These are phyloP conservation scores for Sinelater perroti DNA, from an alignment of 2,888 invertebrate genomes.

Conservation along the genomic window DNA sequence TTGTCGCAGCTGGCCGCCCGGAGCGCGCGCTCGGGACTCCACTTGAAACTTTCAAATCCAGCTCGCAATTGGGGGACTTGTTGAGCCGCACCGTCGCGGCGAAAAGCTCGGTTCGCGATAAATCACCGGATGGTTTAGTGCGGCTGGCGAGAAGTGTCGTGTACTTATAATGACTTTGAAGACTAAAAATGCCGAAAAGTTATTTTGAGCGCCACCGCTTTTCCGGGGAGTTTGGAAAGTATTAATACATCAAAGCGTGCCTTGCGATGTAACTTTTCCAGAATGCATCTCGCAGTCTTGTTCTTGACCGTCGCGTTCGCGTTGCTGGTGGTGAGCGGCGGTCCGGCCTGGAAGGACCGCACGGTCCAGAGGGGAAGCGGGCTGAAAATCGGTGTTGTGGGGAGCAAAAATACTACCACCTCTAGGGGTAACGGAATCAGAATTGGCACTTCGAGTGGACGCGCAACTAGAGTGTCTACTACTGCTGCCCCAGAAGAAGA, in stretches of 20 bases:
- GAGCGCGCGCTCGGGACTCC: constrained; percentile 40
- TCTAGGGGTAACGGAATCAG: constrained; percentile 57
- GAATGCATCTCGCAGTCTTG: constrained; percentile 54
- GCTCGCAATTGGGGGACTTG: constrained; percentile 16
- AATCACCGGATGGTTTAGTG: too few species aligned
- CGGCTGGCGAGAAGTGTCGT: constrained; percentile 1
- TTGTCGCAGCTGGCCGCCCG: constrained; percentile 39
- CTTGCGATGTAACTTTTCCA: constrained; percentile 19
- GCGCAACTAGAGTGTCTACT: constrained; percentile 41
- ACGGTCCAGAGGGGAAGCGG: constrained; percentile 57
- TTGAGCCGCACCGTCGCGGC: background rate
- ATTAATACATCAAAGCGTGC: background rate
- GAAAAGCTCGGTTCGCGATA: too few species aligned
- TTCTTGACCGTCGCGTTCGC: constrained; percentile 55
- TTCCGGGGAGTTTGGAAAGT: background rate
- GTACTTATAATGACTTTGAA: background rate
- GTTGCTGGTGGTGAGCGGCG: constrained; percentile 58
- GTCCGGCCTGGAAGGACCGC: constrained; percentile 59
- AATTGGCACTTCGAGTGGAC: constrained; percentile 54
- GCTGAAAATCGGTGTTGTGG: constrained; percentile 53
- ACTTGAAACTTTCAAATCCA: constrained; percentile 29
- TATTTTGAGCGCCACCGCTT: background rate
- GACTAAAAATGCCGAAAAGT: constrained; percentile 2
- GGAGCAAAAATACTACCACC: constrained; percentile 49
- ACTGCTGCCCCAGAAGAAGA: constrained; percentile 53